A percentile compares a stretch with the other conserved stretches of the same genome.
These are phyloP conservation scores for Plectropomus leopardus DNA, from an alignment of 2,113 vertebrate species.

Conservation along the genomic window DNA sequence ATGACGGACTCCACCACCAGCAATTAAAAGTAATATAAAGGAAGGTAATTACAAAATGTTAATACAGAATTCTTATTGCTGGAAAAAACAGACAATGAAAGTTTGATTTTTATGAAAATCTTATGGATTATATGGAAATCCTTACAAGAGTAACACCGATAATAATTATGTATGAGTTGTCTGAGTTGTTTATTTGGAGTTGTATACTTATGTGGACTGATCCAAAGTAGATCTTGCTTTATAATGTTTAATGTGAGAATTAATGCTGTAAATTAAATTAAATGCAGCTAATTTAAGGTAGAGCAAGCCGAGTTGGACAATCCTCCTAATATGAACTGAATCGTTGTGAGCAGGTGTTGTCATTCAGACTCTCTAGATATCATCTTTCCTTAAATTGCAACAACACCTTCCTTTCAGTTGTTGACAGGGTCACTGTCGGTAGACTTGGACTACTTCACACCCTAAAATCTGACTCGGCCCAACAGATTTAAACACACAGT, in stretches of 20 bases:
- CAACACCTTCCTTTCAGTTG: background rate
- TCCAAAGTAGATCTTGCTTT: background rate
- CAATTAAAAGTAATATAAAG: background rate
- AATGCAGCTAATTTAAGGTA: background rate
- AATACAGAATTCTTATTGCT: background rate
- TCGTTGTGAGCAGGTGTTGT: background rate
- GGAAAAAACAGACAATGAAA: background rate
- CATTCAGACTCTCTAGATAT: background rate
- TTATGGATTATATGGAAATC: background rate
- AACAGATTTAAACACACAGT: background rate
- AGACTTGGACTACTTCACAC: background rate
- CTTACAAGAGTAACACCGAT: no score
- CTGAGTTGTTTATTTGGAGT: no score
- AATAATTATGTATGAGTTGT: background rate
- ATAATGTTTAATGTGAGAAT: background rate
- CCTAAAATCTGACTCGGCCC: background rate
- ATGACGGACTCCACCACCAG: background rate
- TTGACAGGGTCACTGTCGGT: background rate
- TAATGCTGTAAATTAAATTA: background rate
- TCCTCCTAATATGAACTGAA: background rate
- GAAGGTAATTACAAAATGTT: background rate
- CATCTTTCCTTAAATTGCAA: background rate
- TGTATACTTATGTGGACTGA: background rate
- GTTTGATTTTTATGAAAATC: background rate
- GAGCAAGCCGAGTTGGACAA: background rate